Evolutionary conservation across 2,888 invertebrate genomes (phyloP).

Genomic region (Silvanus unidentatus): DNA sequence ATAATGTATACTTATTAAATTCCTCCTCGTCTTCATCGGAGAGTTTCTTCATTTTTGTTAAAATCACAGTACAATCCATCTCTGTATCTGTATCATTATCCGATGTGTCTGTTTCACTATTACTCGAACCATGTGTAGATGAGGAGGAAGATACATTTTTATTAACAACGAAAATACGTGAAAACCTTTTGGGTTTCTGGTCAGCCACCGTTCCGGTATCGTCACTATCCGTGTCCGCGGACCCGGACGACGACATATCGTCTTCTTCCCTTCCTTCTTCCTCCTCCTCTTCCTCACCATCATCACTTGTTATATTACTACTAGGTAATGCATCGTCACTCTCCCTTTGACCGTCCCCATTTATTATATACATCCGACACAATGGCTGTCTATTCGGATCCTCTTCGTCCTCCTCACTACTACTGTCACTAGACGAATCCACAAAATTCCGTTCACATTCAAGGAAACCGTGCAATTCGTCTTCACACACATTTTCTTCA

Average conservation of each 20-base stretch:
- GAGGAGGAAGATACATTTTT: conserved; percentile 54
- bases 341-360: conserved; percentile 33
- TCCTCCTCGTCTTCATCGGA: conserved; percentile 19
- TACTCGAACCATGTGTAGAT: conserved; percentile 36
- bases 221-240: conserved; percentile 47
- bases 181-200: conserved; percentile 53
- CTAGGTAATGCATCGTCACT: conserved; percentile 41
- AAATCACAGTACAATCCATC: conserved; percentile 46
- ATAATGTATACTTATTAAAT: conserved; percentile 12
- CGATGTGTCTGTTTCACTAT: conserved; percentile 57
- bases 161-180: conserved; percentile 64
- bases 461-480: conserved; percentile 42
- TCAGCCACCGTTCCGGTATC: conserved; percentile 54
- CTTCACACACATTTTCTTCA: conserved; percentile 8
- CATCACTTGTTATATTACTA: conserved; percentile 39
- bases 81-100: conserved; percentile 58
- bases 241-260: conserved; percentile 37
- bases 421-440: conserved; percentile 44
- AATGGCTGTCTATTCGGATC: conserved; percentile 43
- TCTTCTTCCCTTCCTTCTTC: conserved; percentile 46
- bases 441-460: conserved; percentile 50
- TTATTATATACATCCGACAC: conserved; percentile 39
- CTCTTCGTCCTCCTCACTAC: conserved; percentile 46
- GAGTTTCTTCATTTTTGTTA: conserved; percentile 40
- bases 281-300: conserved; percentile 35